These are phyloP conservation scores for Prosopocoilus inquinatus DNA, from an alignment of 2,888 invertebrate genomes.

Conservation along the genomic window DNA sequence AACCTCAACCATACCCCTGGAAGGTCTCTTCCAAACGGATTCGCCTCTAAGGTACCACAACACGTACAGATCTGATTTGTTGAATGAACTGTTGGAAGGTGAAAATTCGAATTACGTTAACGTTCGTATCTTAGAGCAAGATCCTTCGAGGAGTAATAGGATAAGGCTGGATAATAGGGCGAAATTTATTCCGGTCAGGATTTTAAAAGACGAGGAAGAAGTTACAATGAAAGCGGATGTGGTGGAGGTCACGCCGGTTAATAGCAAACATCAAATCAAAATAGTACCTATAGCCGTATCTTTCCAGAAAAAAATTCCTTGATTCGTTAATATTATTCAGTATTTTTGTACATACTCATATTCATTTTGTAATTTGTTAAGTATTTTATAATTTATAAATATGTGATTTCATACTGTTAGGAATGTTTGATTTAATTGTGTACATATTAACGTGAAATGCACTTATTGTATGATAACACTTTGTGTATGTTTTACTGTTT, in stretches of 20 bases:
- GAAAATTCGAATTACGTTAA: slow-evolving; percentile 45
- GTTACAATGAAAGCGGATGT: slow-evolving; percentile 45
- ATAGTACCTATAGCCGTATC: slow-evolving; percentile 45
- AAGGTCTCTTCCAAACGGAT: slow-evolving; percentile 64
- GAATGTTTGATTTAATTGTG: slow-evolving; percentile 12
- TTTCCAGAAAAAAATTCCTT: slow-evolving; percentile 22
- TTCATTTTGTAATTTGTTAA: slow-evolving; percentile 12
- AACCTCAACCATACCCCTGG: slow-evolving; percentile 66
- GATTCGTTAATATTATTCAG: slow-evolving; percentile 16
- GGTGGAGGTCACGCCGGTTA: slow-evolving; percentile 44
- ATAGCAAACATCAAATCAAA: slow-evolving; percentile 39
- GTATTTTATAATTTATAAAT: slow-evolving; percentile 8
- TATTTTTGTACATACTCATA: slow-evolving; percentile 20
- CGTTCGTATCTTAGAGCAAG: slow-evolving; percentile 42
- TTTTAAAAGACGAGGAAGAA: slow-evolving; percentile 38
- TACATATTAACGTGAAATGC: slow-evolving; percentile 14
- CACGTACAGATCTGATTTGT: slow-evolving; percentile 18
- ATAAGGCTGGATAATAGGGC: slow-evolving; percentile 22
- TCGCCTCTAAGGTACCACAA: slow-evolving; percentile 39
- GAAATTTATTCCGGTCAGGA: slow-evolving; percentile 35
- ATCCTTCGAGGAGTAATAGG: slow-evolving; percentile 16
- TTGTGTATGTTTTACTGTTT: slow-evolving; percentile 11
- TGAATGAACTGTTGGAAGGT: slow-evolving; percentile 46
- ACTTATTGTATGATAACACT: slow-evolving; percentile 12
- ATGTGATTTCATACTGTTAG: slow-evolving; percentile 18